Conservation (phyloP, 2,888 invertebrate species). For the Agrilus mali region DNA sequence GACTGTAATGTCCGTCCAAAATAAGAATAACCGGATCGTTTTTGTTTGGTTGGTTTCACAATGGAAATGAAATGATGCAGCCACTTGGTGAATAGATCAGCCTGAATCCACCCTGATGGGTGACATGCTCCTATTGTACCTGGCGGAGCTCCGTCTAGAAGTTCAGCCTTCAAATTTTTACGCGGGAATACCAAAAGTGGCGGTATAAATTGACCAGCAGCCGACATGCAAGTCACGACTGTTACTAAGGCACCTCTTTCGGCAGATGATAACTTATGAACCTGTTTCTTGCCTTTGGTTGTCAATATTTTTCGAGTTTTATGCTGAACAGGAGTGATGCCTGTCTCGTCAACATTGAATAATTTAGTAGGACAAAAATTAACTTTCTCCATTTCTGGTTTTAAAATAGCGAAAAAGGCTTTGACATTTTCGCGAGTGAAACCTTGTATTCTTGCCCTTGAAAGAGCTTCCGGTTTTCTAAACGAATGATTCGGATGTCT, state of each 20-base stretch:
- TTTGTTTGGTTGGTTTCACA: slow-evolving; percentile 6
- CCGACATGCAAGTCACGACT: slow-evolving; percentile 18
- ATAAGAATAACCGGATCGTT: slow-evolving; percentile 13
- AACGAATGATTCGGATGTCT: slow-evolving; percentile 18
- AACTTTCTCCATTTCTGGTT: slow-evolving; percentile 13
- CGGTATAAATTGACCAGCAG: slow-evolving; percentile 19
- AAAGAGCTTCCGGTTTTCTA: slow-evolving; percentile 18
- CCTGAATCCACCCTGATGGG: slow-evolving; percentile 23
- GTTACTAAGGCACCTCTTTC: slow-evolving; percentile 19
- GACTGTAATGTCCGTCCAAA: slow-evolving; percentile 8
- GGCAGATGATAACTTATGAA: slow-evolving; percentile 13
- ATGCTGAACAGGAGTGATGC: slow-evolving; percentile 16
- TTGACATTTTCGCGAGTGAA: slow-evolving; percentile 18
- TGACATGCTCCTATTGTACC: slow-evolving; percentile 17
- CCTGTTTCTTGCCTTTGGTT: slow-evolving; percentile 15
- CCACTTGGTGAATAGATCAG: slow-evolving; percentile 20
- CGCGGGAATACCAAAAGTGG: slow-evolving; percentile 22
- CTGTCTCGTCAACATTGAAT: slow-evolving; percentile 20
- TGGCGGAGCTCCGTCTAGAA: slow-evolving; percentile 19
- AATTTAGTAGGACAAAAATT: slow-evolving; percentile 11
- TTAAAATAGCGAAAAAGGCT: slow-evolving; percentile 18
- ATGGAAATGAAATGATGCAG: slow-evolving; percentile 15
- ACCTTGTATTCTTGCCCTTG: slow-evolving; percentile 17
- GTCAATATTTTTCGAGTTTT: slow-evolving; percentile 14
- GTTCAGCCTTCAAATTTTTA: slow-evolving; percentile 18